These are phyloP conservation scores for Meriones unguiculatus DNA, from an alignment of 2,113 vertebrate genomes.

Conservation along the genomic window DNA sequence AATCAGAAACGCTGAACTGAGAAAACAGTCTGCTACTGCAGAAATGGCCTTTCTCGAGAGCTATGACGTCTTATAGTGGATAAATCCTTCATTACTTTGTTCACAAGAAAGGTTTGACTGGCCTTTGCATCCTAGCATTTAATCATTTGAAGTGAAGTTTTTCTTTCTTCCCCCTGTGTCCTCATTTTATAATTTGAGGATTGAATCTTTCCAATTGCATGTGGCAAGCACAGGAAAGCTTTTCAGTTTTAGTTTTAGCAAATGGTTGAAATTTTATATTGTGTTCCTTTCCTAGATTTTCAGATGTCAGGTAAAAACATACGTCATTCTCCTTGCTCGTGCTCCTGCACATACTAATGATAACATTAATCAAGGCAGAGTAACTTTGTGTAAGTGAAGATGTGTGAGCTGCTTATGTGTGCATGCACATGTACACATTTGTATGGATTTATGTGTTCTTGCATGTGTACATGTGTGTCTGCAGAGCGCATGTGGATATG, in stretches of 20 bases:
- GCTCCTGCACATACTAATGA: neutral
- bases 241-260: slow-evolving; percentile 12
- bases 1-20: neutral
- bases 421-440: neutral
- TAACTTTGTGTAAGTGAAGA: neutral
- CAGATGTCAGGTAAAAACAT: neutral
- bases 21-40: neutral
- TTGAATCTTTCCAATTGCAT: slow-evolving; percentile 5
- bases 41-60: neutral
- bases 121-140: slow-evolving; percentile 9
- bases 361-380: neutral
- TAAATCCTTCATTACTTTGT: slow-evolving; percentile 13
- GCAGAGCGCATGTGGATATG: neutral
- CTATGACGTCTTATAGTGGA: neutral
- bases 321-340: neutral
- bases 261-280: neutral
- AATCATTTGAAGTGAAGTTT: neutral
- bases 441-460: neutral
- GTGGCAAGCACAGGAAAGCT: neutral
- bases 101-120: neutral
- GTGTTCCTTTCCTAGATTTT: neutral
- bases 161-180: neutral
- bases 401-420: neutral
- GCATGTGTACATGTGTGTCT: neutral
- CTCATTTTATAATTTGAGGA: slow-evolving; percentile 25